A percentile compares a stretch with the other conserved stretches of the same genome.
These are phyloP conservation scores for Ichneumoninae sp. DNA, from an alignment of 2,888 invertebrate genomes.

Conservation along the genomic window DNA sequence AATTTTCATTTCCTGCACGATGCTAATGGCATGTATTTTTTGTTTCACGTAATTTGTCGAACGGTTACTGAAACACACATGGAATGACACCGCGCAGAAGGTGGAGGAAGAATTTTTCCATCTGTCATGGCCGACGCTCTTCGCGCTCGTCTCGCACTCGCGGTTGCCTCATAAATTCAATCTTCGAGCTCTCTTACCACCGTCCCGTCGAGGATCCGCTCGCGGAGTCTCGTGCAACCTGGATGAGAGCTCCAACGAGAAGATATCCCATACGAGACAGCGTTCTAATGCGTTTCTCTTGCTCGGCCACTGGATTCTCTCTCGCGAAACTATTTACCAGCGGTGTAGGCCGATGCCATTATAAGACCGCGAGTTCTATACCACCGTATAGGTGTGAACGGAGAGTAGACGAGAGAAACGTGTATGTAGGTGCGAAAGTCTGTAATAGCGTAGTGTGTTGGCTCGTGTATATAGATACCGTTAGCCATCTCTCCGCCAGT, in stretches of 20 bases:
- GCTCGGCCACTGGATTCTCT: slow-evolving; percentile 68
- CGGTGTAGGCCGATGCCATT: slow-evolving; percentile 25
- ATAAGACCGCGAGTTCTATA: slow-evolving; percentile 32
- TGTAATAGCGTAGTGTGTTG: slow-evolving; percentile 46
- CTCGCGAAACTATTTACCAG: slow-evolving; percentile 67
- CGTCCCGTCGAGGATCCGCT: slow-evolving; percentile 21
- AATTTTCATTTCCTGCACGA: neutral
- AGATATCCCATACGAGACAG: slow-evolving; percentile 44
- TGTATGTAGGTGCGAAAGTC: slow-evolving; percentile 54
- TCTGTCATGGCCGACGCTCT: slow-evolving; percentile 47
- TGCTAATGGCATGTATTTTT: slow-evolving; percentile 4
- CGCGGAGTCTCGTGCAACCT: slow-evolving; percentile 30
- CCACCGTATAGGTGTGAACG: slow-evolving; percentile 45
- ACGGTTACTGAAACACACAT: slow-evolving; percentile 6
- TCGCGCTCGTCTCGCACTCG: slow-evolving; percentile 17
- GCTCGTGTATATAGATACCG: slow-evolving; percentile 50
- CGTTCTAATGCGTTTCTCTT: slow-evolving; percentile 76
- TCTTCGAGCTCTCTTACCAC: slow-evolving; percentile 41
- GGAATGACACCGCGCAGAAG: slow-evolving; percentile 1
- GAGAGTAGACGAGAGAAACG: slow-evolving; percentile 12
- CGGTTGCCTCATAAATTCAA: slow-evolving; percentile 62
- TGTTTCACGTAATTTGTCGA: slow-evolving; percentile 16
- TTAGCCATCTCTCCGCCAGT: slow-evolving; percentile 63
- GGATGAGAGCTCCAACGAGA: slow-evolving; percentile 38
- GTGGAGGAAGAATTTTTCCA: slow-evolving; percentile 37